Evolutionary conservation across 2,888 invertebrate genomes (phyloP), one percentile per base, ranked within the genome.

Genomic region (Lepetodrilus schrolli): DNA sequence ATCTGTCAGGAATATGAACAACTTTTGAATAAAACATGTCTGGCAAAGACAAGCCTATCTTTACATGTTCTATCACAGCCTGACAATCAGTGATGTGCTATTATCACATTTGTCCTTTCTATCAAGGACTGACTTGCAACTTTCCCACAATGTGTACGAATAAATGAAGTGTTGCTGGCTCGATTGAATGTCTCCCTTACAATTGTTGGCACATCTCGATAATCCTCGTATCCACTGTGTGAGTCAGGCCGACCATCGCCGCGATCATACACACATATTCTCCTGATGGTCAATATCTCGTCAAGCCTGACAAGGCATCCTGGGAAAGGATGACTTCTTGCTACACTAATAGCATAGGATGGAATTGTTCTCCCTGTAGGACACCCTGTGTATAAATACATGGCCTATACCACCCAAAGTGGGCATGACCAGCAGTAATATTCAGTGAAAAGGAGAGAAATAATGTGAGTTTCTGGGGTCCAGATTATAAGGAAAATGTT

Each of bases 251-350:
- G 30, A 23, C 10, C 30, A 7, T 30, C 13, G 58, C 30, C n/a
- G 17, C 26, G 58, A 34, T 26, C 58, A 30, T 17, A 34, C 34
- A 26, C 30, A 26, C 30, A 58, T 58, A 58, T 23, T 58, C 58
- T 58, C 30, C n/a, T 30, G 58, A 23, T 58, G 58, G 58, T 58
- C 58, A 58, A 58, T 58, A 58, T 58, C 7, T 17, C 17, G 34
- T 23, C 34, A 34, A n/a, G 23, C 58, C 58, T 58, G 58, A 58
- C 58, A 58, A 7, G 13, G 34, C 58, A 58, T 58, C 34, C 30
- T 58, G 58, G 58, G 58, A 58, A 58, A 34, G 58, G 58, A 58
- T 58, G 58, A 58, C 58, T 58, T 58, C 17, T 26, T n/a, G 30
- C 4, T 8, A 10, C 7, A 30, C 7, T 23, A 34, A 58, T 30